Evolutionary conservation across 2,797 vertebrate genomes (phyloP).

Genomic region (Momotus momota): DNA sequence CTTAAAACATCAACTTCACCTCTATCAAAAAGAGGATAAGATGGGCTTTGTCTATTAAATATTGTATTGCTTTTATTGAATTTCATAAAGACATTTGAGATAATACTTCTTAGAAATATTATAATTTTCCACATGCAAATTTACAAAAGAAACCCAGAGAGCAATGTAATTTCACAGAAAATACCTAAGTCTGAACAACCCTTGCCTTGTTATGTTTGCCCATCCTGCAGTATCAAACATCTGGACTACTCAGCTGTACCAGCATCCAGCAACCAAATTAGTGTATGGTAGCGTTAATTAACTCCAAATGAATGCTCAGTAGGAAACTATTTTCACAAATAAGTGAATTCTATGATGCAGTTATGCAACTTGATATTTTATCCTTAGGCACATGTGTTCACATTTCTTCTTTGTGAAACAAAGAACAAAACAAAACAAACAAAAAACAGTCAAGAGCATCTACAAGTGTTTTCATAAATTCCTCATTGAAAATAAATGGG

Average conservation of each 20-base stretch:
- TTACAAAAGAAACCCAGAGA: not conserved
- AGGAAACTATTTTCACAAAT: not conserved
- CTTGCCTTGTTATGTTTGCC: not conserved
- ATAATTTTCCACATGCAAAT: not conserved
- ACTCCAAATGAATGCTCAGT: not conserved
- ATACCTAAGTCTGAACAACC: not conserved
- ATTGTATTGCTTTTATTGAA: not conserved
- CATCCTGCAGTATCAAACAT: not conserved
- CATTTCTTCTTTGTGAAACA: not conserved
- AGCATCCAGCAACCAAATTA: not conserved
- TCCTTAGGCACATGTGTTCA: not conserved
- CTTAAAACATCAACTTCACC: not conserved
- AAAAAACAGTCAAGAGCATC: not conserved
- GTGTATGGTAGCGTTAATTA: not conserved
- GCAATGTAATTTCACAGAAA: not conserved
- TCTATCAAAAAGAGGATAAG: not conserved
- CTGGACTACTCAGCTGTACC: not conserved
- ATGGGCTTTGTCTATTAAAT: not conserved
- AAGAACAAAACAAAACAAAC: no score
- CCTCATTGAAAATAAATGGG: not conserved
- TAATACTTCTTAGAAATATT: not conserved
- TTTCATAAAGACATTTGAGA: not conserved
- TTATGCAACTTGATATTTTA: not conserved
- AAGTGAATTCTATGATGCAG: not conserved
- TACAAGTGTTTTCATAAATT: not conserved